These are phyloP conservation scores for Agrilus planipennis DNA, from an alignment of 1,140 invertebrate species.

Conservation along the genomic window DNA sequence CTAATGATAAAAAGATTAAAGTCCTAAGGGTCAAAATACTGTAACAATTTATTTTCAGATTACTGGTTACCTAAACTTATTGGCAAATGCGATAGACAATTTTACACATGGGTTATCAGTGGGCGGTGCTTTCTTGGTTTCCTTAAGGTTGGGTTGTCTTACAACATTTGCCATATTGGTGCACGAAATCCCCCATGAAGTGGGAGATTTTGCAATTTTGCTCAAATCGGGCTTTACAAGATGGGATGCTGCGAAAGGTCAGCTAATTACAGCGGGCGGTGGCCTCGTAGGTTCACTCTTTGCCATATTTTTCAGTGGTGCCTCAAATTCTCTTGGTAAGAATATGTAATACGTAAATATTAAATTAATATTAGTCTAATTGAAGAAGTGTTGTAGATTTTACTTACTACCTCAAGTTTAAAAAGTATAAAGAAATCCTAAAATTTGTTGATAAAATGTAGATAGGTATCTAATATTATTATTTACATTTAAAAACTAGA, in stretches of 20 bases:
- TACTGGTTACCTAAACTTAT: slow-evolving; percentile 84
- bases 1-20: no score
- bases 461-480: no score
- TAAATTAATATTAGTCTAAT: slow-evolving; percentile 37
- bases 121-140: slow-evolving; percentile 88
- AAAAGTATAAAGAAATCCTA: no score
- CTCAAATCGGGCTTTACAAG: slow-evolving; percentile 82
- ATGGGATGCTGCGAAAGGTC: slow-evolving; percentile 88
- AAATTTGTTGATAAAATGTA: no score
- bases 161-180: slow-evolving; percentile 90
- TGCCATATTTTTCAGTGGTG: slow-evolving; percentile 72
- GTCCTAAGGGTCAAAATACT: no score
- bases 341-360: no score
- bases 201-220: slow-evolving; percentile 96
- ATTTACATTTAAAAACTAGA: no score
- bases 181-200: slow-evolving; percentile 97
- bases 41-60: no score
- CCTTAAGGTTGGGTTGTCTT: slow-evolving; percentile 71
- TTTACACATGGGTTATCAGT: slow-evolving; percentile 95
- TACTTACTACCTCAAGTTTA: slow-evolving; percentile 92
- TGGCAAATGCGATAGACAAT: slow-evolving; percentile 95
- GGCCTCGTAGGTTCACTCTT: slow-evolving; percentile 78
- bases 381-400: slow-evolving; percentile 82
- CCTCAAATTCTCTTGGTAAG: slow-evolving; percentile 64
- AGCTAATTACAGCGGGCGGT: slow-evolving; percentile 75